phyloP scores from a whole-genome alignment of 2,113 vertebrate genomes.

The Harpagus bidentatus region DNA sequence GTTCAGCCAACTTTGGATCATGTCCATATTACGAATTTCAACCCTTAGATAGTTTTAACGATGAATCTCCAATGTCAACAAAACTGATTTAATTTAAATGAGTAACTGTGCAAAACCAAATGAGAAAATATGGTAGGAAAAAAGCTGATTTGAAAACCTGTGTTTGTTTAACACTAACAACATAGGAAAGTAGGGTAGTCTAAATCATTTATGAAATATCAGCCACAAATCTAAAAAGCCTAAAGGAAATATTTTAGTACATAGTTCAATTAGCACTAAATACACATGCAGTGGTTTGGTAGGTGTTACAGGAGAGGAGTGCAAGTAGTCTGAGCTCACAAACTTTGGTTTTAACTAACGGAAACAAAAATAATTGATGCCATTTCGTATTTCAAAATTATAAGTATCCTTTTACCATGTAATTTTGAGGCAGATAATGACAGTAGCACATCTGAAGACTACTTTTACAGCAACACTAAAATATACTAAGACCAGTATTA shows the following conservation, averaged over 20 bases:
- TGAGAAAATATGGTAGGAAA: background rate
- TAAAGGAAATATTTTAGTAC: background rate
- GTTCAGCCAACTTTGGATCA: background rate
- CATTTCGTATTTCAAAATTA: background rate
- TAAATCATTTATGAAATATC: background rate
- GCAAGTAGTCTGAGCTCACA: background rate
- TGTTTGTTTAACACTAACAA: background rate
- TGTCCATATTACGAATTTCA: background rate
- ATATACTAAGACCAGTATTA: background rate
- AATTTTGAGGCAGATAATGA: background rate
- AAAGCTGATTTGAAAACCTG: background rate
- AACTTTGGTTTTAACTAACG: background rate
- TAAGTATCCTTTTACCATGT: background rate
- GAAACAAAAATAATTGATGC: background rate
- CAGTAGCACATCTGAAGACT: background rate
- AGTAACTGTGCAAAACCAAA: background rate
- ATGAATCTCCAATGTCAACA: background rate
- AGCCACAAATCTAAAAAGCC: background rate
- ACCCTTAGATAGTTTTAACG: background rate
- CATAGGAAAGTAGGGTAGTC: background rate
- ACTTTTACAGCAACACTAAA: background rate
- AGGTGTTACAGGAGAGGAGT: background rate
- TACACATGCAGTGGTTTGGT: background rate
- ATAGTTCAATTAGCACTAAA: background rate
- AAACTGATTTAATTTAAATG: background rate